These are phyloP conservation scores for Triops cancriformis DNA, from an alignment of 1,140 invertebrate genomes.

Conservation along the genomic window DNA sequence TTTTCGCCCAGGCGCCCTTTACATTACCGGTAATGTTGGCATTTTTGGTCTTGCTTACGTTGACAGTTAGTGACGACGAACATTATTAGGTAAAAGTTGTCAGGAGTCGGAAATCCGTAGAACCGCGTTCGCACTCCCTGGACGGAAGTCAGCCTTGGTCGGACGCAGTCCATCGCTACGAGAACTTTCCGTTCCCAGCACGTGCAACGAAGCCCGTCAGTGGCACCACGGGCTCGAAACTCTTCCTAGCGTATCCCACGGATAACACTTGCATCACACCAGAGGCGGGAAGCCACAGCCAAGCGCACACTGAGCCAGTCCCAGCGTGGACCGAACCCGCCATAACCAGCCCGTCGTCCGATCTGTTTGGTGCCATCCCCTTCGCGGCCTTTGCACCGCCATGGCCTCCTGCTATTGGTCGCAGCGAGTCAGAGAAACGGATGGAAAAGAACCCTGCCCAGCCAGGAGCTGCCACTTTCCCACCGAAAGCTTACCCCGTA, in stretches of 20 bases:
- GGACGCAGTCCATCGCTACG: conserved; percentile 28
- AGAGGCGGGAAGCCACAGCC: conserved; percentile 29
- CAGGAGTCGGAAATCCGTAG: conserved; percentile 14
- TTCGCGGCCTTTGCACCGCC: conserved; percentile 45
- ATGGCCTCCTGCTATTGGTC: conserved; percentile 24
- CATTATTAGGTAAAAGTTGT: conserved; percentile 2
- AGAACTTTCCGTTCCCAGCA: conserved; percentile 31
- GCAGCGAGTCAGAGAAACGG: conserved; percentile 30
- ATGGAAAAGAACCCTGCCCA: conserved; percentile 27
- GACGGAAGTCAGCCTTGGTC: conserved; percentile 31
- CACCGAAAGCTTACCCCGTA: conserved; percentile 33
- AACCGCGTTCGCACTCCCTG: conserved; percentile 24
- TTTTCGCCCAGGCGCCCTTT: conserved; percentile 33
- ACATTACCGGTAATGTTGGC: neutral
- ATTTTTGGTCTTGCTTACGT: too few species aligned
- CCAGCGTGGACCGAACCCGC: conserved; percentile 11
- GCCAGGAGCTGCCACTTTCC: conserved; percentile 36
- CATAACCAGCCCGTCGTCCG: conserved; percentile 34
- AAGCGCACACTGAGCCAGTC: conserved; percentile 25
- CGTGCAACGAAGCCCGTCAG: neutral
- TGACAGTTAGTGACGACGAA: conserved; percentile 36
- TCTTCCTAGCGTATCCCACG: conserved; percentile 29
- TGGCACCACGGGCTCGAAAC: conserved; percentile 18
- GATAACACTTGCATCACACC: conserved; percentile 27
- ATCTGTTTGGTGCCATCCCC: conserved; percentile 54